Evolutionary conservation across 1,140 invertebrate species (phyloP).

Genomic region (Cotesia typhae): DNA sequence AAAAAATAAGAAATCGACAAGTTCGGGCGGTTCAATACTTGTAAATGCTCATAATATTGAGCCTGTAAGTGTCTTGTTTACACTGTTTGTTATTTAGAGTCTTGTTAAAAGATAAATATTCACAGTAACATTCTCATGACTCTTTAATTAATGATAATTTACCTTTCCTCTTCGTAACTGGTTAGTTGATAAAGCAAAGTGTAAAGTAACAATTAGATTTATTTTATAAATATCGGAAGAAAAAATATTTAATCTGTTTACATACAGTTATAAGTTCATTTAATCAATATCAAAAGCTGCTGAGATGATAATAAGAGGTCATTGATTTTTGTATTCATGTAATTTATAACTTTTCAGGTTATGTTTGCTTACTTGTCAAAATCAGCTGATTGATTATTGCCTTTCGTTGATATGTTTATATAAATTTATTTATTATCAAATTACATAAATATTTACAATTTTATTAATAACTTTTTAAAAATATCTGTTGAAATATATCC

Average conservation of each 20-base stretch:
- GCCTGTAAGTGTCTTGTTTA: constrained; percentile 52
- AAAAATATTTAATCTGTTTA: too few species aligned
- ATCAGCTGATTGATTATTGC: constrained; percentile 40
- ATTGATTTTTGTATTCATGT: constrained; percentile 8
- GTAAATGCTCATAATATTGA: constrained; percentile 29
- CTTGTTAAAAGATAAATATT: constrained; percentile 58
- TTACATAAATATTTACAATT: background rate
- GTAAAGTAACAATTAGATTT: too few species aligned
- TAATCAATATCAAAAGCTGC: too few species aligned
- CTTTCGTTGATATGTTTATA: constrained; percentile 23
- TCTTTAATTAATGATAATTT: constrained; percentile 38
- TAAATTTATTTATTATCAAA: constrained; percentile 13
- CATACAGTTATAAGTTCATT: too few species aligned
- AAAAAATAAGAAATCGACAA: background rate
- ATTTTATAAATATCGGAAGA: too few species aligned
- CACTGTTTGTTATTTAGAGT: constrained; percentile 58
- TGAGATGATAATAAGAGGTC: too few species aligned
- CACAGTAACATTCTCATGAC: constrained; percentile 49
- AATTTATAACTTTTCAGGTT: constrained; percentile 25
- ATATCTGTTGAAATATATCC: background rate
- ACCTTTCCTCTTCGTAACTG: constrained; percentile 25
- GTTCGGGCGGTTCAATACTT: constrained; percentile 6
- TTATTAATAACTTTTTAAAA: constrained; percentile 11
- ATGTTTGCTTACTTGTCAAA: constrained; percentile 42
- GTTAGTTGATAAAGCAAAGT: background rate